Evolutionary conservation across 2,797 vertebrate genomes (phyloP).

Genomic region (Esox masquinongy): DNA sequence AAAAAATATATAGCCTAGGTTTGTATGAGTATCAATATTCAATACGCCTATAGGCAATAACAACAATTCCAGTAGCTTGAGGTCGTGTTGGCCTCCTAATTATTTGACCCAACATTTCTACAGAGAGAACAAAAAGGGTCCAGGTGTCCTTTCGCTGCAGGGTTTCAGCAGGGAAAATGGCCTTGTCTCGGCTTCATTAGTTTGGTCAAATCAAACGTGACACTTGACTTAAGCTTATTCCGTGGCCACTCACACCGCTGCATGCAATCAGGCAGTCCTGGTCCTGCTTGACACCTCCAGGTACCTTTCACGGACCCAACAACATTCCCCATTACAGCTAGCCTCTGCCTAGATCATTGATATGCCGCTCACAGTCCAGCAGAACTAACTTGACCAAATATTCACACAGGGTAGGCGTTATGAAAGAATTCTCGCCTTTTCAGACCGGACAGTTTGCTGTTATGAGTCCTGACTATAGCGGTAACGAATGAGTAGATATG

Average conservation of each 20-base stretch:
- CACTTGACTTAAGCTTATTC: constrained; percentile 58
- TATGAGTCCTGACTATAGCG: background rate
- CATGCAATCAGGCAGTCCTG: constrained; percentile 35
- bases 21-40: background rate
- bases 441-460: constrained; percentile 19
- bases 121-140: background rate
- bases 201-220: constrained; percentile 73
- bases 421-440: background rate
- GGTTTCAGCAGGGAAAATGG: constrained; percentile 66
- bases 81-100: background rate
- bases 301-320: constrained; percentile 8
- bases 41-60: background rate
- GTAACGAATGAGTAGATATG: background rate
- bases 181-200: constrained; percentile 65
- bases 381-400: constrained; percentile 45
- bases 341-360: constrained; percentile 13
- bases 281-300: background rate
- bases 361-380: constrained; percentile 22
- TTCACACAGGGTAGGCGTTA: constrained; percentile 35
- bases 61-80: background rate
- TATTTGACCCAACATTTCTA: constrained; percentile 8
- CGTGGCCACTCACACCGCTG: constrained; percentile 16
- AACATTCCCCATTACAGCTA: constrained; percentile 14
- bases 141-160: constrained; percentile 28
- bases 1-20: background rate